phyloP scores from a whole-genome alignment of 2,113 vertebrate genomes.

The Phalacrocorax pelagicus region DNA sequence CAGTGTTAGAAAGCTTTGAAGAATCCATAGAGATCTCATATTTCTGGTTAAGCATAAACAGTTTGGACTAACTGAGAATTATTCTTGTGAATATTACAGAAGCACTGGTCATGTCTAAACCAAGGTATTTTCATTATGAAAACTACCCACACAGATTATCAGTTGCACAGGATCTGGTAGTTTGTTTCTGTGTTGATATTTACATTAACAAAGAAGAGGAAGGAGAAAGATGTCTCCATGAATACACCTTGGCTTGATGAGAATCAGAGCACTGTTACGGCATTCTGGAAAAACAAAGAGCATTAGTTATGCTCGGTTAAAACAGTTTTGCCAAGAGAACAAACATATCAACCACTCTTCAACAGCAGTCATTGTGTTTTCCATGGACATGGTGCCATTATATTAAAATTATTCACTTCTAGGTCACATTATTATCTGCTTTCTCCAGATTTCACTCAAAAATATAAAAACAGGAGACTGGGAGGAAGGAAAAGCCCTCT shows the following conservation, averaged over 20 bases:
- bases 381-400: background rate
- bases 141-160: background rate
- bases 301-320: slow-evolving; percentile 1
- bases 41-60: background rate
- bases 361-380: background rate
- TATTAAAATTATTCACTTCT: background rate
- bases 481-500: background rate
- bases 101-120: background rate
- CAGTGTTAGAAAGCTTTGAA: background rate
- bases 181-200: background rate
- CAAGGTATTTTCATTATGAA: background rate
- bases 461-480: background rate
- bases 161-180: background rate
- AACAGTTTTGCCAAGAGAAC: background rate
- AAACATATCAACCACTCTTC: slow-evolving; percentile 12
- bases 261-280: background rate
- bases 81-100: background rate
- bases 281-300: slow-evolving; percentile 6
- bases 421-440: background rate
- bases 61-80: background rate
- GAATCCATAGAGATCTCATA: background rate
- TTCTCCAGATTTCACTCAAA: background rate
- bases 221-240: background rate
- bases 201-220: background rate
- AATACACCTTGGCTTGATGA: background rate